Evolutionary conservation across 2,797 vertebrate species (phyloP), one percentile per base, ranked within the genome.

Genomic region (Pelobates cultripes): DNA sequence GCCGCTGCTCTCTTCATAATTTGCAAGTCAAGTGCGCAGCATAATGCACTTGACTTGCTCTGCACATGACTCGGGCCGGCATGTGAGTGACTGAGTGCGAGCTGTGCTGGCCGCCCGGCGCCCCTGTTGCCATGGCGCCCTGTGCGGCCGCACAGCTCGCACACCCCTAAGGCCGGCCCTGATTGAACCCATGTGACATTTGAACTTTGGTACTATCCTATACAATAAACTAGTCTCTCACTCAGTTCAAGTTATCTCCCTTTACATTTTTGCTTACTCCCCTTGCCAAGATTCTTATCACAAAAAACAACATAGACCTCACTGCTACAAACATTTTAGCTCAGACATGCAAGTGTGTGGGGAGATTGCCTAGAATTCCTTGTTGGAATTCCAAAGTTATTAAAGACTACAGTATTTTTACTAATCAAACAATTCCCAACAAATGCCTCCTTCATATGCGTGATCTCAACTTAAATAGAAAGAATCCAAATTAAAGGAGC

Each of bases 311-410:
- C 80, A 77, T 4, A 7, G 14, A n/a, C 12, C 43, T 70, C 17
- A 17, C 44, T 5, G 75, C 15, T 17, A 17, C 43, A 60, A 2
- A 42, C 51, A 42, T 66, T 69, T n/a, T 12, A 61, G 55, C 45
- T 69, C 17, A 17, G 61, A 71, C 41, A 13, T 53, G 51, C 75
- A 68, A 78, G 70, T 72, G 75, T 28, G 73, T 77, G 81, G 63
- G 75, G 75, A 64, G n/a, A 14, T 42, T 40, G 3, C 44, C 4
- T 3, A 7, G 66, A 61, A 68, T 75, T 17, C 42, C 64, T 71
- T 41, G 42, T 40, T 53, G 44, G 47, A 67, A 77, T 82, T 57
- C 80, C 80, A 72, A 51, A n/a, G 9, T 44, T 77, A 76, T 82
- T 73, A 72, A 51, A 63, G 12, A 42, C 44, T 42, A 10, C 55